Evolutionary conservation across 2,113 vertebrate genomes (phyloP).

Genomic region (Dissostichus mawsoni): DNA sequence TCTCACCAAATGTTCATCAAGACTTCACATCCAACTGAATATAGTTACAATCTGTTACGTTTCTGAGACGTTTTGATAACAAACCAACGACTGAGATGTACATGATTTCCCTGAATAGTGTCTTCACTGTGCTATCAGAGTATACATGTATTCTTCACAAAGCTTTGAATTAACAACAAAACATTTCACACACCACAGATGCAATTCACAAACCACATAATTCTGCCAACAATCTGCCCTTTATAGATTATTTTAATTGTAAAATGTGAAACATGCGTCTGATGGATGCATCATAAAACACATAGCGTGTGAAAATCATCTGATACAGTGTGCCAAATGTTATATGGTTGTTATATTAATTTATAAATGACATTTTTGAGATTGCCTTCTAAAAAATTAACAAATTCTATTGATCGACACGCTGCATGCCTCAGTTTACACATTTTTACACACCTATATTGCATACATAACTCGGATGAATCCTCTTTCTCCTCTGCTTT

Average conservation of each 20-base stretch:
- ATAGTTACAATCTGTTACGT: not conserved
- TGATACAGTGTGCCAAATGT: not conserved
- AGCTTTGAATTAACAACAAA: not conserved
- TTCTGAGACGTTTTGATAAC: not conserved
- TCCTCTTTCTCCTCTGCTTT: constrained; percentile 2
- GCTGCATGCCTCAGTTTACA: not conserved
- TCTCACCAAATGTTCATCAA: not conserved
- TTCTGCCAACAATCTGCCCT: constrained; percentile 16
- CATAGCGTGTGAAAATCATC: not conserved
- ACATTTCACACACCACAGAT: not conserved
- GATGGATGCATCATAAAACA: not conserved
- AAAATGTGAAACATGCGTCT: not conserved
- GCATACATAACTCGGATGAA: not conserved
- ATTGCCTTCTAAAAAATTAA: not conserved
- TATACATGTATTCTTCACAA: not conserved
- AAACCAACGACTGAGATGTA: not conserved
- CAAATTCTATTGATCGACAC: not conserved
- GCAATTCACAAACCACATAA: not conserved
- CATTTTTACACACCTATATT: not conserved
- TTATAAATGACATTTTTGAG: not conserved
- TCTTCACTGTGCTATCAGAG: no score
- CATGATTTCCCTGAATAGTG: not conserved
- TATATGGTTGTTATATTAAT: not conserved
- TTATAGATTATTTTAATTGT: not conserved
- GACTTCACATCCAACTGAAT: not conserved